phyloP scores from a whole-genome alignment of 2,888 invertebrate species.

The Agriotes lineatus region DNA sequence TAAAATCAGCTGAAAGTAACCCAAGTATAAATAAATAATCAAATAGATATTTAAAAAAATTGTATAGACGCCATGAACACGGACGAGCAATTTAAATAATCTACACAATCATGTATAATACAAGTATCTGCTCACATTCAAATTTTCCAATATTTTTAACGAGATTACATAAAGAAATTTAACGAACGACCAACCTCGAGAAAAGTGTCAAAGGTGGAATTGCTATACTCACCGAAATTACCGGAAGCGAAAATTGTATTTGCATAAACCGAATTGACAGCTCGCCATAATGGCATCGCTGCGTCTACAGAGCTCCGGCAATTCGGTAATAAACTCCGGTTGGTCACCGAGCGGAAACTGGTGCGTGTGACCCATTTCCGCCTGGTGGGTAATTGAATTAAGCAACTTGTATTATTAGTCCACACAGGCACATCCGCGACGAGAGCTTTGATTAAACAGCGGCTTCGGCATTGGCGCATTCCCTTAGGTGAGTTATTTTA shows the following conservation, averaged over 20 bases:
- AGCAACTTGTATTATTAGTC: slow-evolving; percentile 29
- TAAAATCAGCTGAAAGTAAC: too few relatives aligned
- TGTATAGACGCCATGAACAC: too few relatives aligned
- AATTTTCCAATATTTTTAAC: too few relatives aligned
- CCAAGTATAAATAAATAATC: too few relatives aligned
- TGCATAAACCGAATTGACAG: slow-evolving; percentile 1
- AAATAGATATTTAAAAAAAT: too few relatives aligned
- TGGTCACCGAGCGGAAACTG: slow-evolving; percentile 26
- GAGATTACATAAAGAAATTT: too few relatives aligned
- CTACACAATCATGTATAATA: too few relatives aligned
- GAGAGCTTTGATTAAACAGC: slow-evolving; percentile 19
- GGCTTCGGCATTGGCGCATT: not conserved
- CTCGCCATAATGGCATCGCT: not conserved
- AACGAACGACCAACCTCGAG: too few relatives aligned
- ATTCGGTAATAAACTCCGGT: slow-evolving; percentile 18
- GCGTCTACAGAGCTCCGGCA: not conserved
- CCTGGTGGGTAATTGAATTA: slow-evolving; percentile 34
- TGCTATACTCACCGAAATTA: not conserved
- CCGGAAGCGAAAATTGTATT: not conserved
- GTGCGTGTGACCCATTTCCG: slow-evolving; percentile 36
- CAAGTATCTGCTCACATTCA: too few relatives aligned
- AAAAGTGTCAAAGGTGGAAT: too few relatives aligned
- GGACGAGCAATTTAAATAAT: too few relatives aligned
- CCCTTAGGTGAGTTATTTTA: slow-evolving; percentile 15
- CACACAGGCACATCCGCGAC: slow-evolving; percentile 20